Evolutionary conservation across 1,140 invertebrate species (phyloP).

Genomic region (Yoshiicerus persimilis): DNA sequence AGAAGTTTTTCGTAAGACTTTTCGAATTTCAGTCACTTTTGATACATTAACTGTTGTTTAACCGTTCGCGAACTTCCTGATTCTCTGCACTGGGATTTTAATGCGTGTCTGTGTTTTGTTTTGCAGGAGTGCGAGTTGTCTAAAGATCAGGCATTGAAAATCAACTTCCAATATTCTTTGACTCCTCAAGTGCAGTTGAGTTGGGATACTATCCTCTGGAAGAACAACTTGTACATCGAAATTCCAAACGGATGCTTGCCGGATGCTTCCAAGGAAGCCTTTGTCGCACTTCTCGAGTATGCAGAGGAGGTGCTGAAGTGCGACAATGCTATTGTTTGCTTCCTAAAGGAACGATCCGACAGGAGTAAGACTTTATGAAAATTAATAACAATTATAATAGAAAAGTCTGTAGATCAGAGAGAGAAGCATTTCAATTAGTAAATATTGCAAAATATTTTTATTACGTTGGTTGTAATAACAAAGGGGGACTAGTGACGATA

Average conservation of each 20-base stretch:
- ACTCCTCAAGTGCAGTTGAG: conserved; percentile 69
- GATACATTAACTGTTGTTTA: not conserved
- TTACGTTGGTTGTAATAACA: too few species aligned
- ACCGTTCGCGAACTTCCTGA: too few species aligned
- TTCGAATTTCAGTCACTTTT: not conserved
- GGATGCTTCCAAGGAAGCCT: conserved; percentile 88
- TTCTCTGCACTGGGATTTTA: too few species aligned
- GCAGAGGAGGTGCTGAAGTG: conserved; percentile 90
- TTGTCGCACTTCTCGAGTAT: conserved; percentile 89
- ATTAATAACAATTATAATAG: too few species aligned
- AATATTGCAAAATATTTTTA: too few species aligned
- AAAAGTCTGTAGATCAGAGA: too few species aligned
- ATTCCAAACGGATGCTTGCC: conserved; percentile 79
- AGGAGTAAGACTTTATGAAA: too few species aligned
- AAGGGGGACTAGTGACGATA: too few species aligned
- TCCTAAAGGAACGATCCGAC: conserved; percentile 80
- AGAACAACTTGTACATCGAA: conserved; percentile 79
- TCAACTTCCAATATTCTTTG: conserved; percentile 75
- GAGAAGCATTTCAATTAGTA: too few species aligned
- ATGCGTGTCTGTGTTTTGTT: not conserved
- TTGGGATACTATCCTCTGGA: conserved; percentile 82
- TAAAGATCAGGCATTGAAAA: conserved; percentile 58
- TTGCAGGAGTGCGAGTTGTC: not conserved
- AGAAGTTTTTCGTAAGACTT: conserved; percentile 57
- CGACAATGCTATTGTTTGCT: conserved; percentile 75